These are phyloP conservation scores for Manis pentadactyla DNA, from an alignment of 2,797 vertebrate genomes.

Conservation along the genomic window DNA sequence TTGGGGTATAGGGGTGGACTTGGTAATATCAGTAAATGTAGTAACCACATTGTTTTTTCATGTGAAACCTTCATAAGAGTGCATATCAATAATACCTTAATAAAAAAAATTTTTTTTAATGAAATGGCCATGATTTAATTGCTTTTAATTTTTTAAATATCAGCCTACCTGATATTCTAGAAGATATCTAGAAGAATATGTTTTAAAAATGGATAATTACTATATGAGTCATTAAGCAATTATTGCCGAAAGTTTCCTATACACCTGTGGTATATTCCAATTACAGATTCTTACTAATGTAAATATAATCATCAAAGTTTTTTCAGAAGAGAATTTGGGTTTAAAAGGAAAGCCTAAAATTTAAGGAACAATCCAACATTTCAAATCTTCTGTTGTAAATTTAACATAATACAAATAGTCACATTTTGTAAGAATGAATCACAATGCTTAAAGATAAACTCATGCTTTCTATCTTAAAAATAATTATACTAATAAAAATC, in stretches of 20 bases:
- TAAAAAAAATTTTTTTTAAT: too few species aligned
- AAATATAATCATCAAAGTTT: neutral
- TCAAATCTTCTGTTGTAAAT: slow-evolving; percentile 63
- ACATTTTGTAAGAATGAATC: slow-evolving; percentile 58
- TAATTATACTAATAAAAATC: slow-evolving; percentile 52
- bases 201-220: slow-evolving; percentile 32
- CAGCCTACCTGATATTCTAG: neutral
- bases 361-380: slow-evolving; percentile 38
- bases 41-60: too few species aligned
- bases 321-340: slow-evolving; percentile 49
- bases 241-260: slow-evolving; percentile 65
- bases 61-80: too few species aligned
- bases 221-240: slow-evolving; percentile 61
- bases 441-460: slow-evolving; percentile 9
- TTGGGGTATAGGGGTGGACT: too few species aligned
- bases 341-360: slow-evolving; percentile 62
- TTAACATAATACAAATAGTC: slow-evolving; percentile 54
- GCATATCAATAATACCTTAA: too few species aligned
- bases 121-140: neutral
- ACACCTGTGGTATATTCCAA: slow-evolving; percentile 27
- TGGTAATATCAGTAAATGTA: too few species aligned
- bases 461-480: slow-evolving; percentile 21
- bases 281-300: slow-evolving; percentile 45
- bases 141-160: slow-evolving; percentile 66
- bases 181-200: slow-evolving; percentile 65